Evolutionary conservation across 1,140 invertebrate genomes (phyloP), one percentile per base, ranked within the genome.

Genomic region (Schlechtendalia chinensis): DNA sequence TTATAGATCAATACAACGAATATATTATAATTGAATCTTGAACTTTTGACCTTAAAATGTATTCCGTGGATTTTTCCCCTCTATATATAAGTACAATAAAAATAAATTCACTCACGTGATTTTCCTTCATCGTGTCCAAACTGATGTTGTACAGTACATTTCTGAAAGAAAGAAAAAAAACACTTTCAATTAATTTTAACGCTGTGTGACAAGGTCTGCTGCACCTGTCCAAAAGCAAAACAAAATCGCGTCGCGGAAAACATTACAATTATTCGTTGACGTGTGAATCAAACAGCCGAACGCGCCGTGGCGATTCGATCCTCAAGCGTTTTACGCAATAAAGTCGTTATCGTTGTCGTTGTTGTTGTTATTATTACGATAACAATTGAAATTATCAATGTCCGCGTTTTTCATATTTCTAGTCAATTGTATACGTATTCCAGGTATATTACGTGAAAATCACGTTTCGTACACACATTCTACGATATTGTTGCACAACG

Each of bases 141-240:
- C 91, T 93, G 84, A 94, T 89, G 86, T 94, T 94, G 87, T 94
- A 94, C 83, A 94, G 89, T 84, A 90, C 88, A 86, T 94, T 93
- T 85, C 93, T 92, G 87, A 82, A 90, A 89, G 82, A 83, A 84
- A 84, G 87, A 82, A 90, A 89, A 82, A 83, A 84, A 84, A 84
- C 83, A 85, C 4, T 11, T 53, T 54, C 50, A 54, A 53, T 72
- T 29, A 72, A 54, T 50, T 69, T 12, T 1, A 59, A 61, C 5
- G 16, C 59, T 0, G 17, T 17, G 27, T 47, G 39, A 22, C 6
- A 47, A 24, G 39, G 5, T 16, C 32, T 8, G 32, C 32, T 8
- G 32, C 32, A 8, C 32, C 32, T 39, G 32, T 39, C 32, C 32
- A 8, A 39, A 39, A 39, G 32, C 32, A 8, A 39, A 39, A 39